Evolutionary conservation across 2,888 invertebrate genomes (phyloP).

Genomic region (Drosophila leonis): DNA sequence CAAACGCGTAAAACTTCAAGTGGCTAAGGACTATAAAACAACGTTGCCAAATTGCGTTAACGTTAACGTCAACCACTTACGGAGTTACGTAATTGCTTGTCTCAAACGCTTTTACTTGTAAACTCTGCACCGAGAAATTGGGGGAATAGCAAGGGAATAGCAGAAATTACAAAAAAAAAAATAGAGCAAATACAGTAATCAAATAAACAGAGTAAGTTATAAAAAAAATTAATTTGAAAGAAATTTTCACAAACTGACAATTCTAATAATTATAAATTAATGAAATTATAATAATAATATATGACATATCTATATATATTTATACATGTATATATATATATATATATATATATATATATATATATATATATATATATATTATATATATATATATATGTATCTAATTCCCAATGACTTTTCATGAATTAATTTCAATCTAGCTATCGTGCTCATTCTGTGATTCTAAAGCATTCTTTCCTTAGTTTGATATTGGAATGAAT

Average conservation of each 20-base stretch:
- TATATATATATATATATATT: no score
- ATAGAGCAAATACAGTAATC: background rate
- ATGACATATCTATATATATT: no score
- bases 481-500: no score
- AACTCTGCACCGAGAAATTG: background rate
- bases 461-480: no score
- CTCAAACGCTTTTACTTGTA: conserved; percentile 23
- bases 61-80: conserved; percentile 52
- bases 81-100: conserved; percentile 54
- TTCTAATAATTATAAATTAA: background rate
- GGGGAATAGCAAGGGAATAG: background rate
- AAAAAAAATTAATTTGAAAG: background rate
- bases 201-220: background rate
- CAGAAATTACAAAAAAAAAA: background rate
- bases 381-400: no score
- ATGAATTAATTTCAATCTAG: no score
- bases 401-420: no score
- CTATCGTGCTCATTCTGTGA: no score
- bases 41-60: conserved; percentile 51
- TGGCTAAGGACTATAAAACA: conserved; percentile 49
- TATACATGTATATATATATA: no score
- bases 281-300: background rate
- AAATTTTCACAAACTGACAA: no score
- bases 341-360: no score
- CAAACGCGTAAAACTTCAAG: conserved; percentile 39